Evolutionary conservation across 2,113 vertebrate genomes (phyloP), one percentile per base, ranked within the genome.

Genomic region (Limnothrissa miodon): DNA sequence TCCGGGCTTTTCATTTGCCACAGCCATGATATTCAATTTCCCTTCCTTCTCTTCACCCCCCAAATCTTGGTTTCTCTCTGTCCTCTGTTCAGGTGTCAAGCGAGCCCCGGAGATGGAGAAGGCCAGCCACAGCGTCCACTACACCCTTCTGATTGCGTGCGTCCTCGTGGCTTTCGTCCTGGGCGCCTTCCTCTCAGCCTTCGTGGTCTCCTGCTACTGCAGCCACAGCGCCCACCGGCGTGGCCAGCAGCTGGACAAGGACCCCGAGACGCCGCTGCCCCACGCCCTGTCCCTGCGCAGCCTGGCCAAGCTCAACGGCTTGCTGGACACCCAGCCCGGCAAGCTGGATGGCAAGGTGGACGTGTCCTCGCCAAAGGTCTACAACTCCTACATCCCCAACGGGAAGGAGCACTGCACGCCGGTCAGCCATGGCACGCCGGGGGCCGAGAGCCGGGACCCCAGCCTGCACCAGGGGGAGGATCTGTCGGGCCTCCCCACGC

Each of bases 141-240:
- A 93, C 89, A 95, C 94, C 0, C 92, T 96, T 45, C 93, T 96
- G 78, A 90, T 95, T 0, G 93, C 92, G 51, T 96, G 94, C 19
- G 91, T 94, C 80, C 89, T 96, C 59, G 90, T 95, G 84, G 95
- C 96, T 10, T 97, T 97, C 85, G 87, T 91, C 4, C 85, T 97
- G 81, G 96, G 96, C 0, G 95, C 94, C 66, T 90, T 95, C 4
- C 84, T 95, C 46, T 97, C 96, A 0, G 96, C 93, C 1, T 90
- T 97, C 42, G 87, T 96, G 81, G 94, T 96, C 81, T 96, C 95
- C 78, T 97, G 96, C 39, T 96, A 94, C 83, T 97, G 96, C 88
- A 89, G 91, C 84, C 93, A 91, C 39, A 88, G 91, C 5, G 89
- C 92, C 33, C 92, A 89, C 42, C 91, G 66, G 8, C 56, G 83